Evolutionary conservation across 2,888 invertebrate species (phyloP).

Genomic region (Rotaria macrura): DNA sequence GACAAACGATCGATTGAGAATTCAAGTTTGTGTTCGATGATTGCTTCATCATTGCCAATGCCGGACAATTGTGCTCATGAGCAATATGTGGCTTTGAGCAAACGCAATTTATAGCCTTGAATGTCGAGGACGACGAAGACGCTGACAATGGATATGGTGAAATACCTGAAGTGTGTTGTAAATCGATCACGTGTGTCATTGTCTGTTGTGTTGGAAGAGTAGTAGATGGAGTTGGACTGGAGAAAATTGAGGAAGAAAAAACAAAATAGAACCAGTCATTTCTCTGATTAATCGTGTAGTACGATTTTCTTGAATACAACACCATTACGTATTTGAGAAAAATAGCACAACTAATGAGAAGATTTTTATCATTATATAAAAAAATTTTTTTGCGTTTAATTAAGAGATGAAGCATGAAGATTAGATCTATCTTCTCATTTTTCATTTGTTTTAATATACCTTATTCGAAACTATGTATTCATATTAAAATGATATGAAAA

Average conservation of each 20-base stretch:
- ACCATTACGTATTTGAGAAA: neutral
- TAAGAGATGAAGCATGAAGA: neutral
- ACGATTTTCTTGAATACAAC: neutral
- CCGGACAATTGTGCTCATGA: neutral
- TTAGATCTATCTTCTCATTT: neutral
- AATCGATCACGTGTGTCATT: neutral
- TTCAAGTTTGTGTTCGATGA: neutral
- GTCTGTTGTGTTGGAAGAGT: neutral
- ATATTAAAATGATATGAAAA: neutral
- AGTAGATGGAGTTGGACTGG: neutral
- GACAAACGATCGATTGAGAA: neutral
- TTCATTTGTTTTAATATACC: neutral
- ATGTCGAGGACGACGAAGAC: neutral
- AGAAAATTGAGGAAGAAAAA: no score
- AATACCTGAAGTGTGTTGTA: neutral
- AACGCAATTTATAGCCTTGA: neutral
- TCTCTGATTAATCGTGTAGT: neutral
- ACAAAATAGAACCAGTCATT: neutral
- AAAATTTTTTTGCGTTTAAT: neutral
- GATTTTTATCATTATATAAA: neutral
- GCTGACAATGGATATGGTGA: neutral
- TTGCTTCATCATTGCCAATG: neutral
- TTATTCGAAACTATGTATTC: neutral
- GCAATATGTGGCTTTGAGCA: neutral
- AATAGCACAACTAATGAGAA: neutral